These are phyloP conservation scores for Maniola hyperantus DNA, from an alignment of 2,888 invertebrate species.

Conservation along the genomic window DNA sequence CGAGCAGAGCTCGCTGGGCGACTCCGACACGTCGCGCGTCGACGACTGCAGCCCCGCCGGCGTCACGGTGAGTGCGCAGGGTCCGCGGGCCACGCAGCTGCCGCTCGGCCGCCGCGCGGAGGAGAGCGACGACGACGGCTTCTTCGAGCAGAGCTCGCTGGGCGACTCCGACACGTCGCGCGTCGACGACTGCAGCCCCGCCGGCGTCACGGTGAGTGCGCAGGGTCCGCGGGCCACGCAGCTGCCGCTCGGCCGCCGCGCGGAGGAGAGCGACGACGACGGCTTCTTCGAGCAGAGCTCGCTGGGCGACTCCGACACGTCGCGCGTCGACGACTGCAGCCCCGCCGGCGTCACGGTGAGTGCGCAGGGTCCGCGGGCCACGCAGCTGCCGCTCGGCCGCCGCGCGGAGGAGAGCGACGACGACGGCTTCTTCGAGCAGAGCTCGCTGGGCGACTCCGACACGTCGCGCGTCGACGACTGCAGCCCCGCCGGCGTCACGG, in stretches of 20 bases:
- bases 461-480: constrained; percentile 45
- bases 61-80: constrained; percentile 20
- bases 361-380: constrained; percentile 16
- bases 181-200: constrained; percentile 37
- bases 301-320: constrained; percentile 52
- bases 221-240: no score
- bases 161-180: constrained; percentile 53
- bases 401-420: constrained; percentile 58
- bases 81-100: no score
- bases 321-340: constrained; percentile 43
- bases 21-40: constrained; percentile 49
- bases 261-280: constrained; percentile 65
- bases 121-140: constrained; percentile 71
- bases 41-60: constrained; percentile 36
- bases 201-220: constrained; percentile 17
- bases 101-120: constrained; percentile 30
- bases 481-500: not conserved
- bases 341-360: constrained; percentile 13
- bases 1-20: constrained; percentile 64
- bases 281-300: constrained; percentile 74
- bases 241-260: constrained; percentile 18
- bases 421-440: constrained; percentile 75
- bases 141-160: constrained; percentile 68
- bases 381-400: constrained; percentile 14
- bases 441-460: constrained; percentile 57